Evolutionary conservation across 2,113 vertebrate genomes (phyloP).

Genomic region (Rhinichthys klamathensis): DNA sequence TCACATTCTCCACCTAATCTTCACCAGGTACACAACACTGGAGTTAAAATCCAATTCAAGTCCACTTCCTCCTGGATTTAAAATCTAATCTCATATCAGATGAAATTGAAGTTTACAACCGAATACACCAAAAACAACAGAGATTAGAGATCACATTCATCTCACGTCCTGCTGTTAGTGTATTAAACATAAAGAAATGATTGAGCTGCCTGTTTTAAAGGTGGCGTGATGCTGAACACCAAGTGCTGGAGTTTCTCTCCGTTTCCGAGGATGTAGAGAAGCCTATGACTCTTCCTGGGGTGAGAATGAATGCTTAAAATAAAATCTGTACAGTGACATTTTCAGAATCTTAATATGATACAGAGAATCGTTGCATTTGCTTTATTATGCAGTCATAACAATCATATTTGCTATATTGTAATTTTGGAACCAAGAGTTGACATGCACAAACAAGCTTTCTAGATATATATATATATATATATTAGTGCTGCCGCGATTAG

Average conservation of each 20-base stretch:
- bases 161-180: background rate
- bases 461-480: too few relatives aligned
- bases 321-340: background rate
- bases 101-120: background rate
- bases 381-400: background rate
- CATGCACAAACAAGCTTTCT: background rate
- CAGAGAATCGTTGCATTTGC: background rate
- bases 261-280: conserved; percentile 66
- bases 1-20: conserved; percentile 77
- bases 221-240: conserved; percentile 30
- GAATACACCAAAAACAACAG: background rate
- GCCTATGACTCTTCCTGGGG: conserved; percentile 82
- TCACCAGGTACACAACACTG: conserved; percentile 81
- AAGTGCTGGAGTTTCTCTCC: conserved; percentile 84
- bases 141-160: background rate
- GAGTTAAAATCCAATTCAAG: background rate
- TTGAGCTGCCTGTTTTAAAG: conserved; percentile 36
- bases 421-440: background rate
- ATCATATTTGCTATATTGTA: background rate
- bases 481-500: too few relatives aligned
- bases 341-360: background rate
- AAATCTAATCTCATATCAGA: too few relatives aligned
- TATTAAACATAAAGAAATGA: conserved; percentile 40
- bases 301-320: conserved; percentile 69
- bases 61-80: too few relatives aligned